Conservation (phyloP, 2,888 invertebrate species). For the Mantis religiosa region DNA sequence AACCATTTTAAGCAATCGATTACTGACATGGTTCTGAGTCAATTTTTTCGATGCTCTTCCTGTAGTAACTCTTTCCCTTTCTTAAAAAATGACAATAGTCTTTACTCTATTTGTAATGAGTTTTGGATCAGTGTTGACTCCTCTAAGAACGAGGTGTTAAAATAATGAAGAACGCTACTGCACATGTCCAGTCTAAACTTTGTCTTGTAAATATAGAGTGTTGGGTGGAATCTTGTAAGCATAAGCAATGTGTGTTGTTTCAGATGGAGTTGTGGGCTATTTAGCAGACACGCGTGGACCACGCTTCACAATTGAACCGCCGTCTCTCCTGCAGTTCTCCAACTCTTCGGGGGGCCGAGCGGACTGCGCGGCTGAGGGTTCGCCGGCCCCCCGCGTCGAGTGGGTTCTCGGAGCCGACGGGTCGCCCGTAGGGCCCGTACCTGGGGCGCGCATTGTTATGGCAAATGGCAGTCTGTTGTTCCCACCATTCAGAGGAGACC, state of each 20-base stretch:
- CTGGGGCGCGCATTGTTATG: constrained; percentile 32
- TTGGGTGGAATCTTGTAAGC: no score
- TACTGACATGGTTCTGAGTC: no score
- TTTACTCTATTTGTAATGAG: no score
- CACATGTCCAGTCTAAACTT: no score
- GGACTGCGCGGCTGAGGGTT: constrained; percentile 31
- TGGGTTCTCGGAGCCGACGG: constrained; percentile 32
- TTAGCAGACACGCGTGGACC: constrained; percentile 31
- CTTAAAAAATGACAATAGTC: no score
- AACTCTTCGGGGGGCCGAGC: constrained; percentile 32
- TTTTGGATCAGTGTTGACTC: no score
- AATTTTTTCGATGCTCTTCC: no score
- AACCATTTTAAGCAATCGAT: no score
- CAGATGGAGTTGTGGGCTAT: constrained; percentile 16
- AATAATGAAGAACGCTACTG: no score
- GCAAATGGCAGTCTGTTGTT: constrained; percentile 35
- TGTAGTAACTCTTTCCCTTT: no score
- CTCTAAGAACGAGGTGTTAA: no score
- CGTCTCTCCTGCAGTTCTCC: constrained; percentile 30
- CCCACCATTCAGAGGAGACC: constrained; percentile 35
- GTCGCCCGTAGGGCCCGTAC: constrained; percentile 31
- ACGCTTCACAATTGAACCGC: constrained; percentile 31
- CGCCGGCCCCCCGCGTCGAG: constrained; percentile 30
- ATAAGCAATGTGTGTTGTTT: neutral
- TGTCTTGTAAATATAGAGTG: no score